Conservation (phyloP, 1,140 invertebrate genomes). For the Diabrotica undecimpunctata region DNA sequence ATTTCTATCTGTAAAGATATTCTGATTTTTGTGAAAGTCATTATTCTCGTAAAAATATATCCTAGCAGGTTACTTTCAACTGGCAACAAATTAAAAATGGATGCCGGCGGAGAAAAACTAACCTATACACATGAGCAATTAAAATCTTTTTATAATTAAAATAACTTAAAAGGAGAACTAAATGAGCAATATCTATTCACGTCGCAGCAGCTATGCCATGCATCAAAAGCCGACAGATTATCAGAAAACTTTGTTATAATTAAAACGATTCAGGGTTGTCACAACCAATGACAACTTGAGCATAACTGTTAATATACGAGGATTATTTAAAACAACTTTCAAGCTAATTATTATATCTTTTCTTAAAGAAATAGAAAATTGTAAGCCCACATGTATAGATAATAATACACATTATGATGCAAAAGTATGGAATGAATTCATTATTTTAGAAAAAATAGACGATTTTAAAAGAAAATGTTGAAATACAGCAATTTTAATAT, state of each 20-base stretch:
- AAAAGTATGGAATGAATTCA: too few relatives aligned
- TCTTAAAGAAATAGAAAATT: not conserved
- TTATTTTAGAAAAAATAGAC: too few relatives aligned
- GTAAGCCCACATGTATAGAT: too few relatives aligned
- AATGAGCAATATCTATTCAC: constrained; percentile 41
- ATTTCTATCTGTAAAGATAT: too few relatives aligned
- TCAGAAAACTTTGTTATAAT: constrained; percentile 37
- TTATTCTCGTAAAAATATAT: too few relatives aligned
- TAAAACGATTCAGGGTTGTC: constrained; percentile 23
- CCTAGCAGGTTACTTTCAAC: too few relatives aligned
- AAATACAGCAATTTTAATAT: too few relatives aligned
- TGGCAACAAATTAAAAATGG: constrained; percentile 14
- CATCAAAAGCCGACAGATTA: constrained; percentile 38
- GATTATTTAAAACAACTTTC: constrained; percentile 7
- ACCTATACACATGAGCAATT: constrained; percentile 35
- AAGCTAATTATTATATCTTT: not conserved
- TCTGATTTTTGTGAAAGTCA: too few relatives aligned
- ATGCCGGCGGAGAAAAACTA: constrained; percentile 28
- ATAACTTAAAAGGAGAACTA: constrained; percentile 32
- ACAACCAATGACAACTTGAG: constrained; percentile 27
- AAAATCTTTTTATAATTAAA: constrained; percentile 41
- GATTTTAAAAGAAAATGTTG: too few relatives aligned
- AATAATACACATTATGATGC: too few relatives aligned
- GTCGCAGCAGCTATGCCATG: constrained; percentile 25
- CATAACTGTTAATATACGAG: constrained; percentile 11